Evolutionary conservation across 2,888 invertebrate genomes (phyloP).

Genomic region (Alentia gelatinosa): DNA sequence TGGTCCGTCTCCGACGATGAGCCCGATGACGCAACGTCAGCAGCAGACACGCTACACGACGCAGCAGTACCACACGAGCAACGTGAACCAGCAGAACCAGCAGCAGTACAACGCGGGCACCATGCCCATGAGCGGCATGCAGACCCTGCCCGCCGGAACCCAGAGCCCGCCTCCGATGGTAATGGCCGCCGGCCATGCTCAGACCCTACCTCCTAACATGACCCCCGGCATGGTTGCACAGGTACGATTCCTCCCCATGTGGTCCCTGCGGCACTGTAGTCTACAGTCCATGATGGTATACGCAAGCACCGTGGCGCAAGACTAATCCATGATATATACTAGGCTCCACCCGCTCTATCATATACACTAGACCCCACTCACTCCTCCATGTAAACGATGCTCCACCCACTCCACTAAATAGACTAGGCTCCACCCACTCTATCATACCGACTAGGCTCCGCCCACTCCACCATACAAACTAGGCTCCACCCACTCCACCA

Average conservation of each 20-base stretch:
- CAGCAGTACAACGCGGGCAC: conserved; percentile 52
- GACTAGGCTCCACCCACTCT: too few relatives aligned
- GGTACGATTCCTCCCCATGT: neutral
- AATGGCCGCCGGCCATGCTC: conserved; percentile 30
- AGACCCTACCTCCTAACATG: conserved; percentile 44
- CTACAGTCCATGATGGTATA: too few relatives aligned
- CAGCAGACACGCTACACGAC: conserved; percentile 49
- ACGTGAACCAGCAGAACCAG: conserved; percentile 24
- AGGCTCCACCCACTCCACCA: too few relatives aligned
- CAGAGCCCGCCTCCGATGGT: conserved; percentile 23
- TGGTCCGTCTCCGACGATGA: neutral
- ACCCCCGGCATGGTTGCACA: conserved; percentile 29
- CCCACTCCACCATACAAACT: too few relatives aligned
- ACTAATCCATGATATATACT: too few relatives aligned
- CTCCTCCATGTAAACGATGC: too few relatives aligned
- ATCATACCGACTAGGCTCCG: too few relatives aligned
- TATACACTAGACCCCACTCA: too few relatives aligned
- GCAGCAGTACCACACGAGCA: conserved; percentile 21
- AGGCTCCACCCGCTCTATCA: too few relatives aligned
- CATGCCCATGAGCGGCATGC: conserved; percentile 40
- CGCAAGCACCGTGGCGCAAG: too few relatives aligned
- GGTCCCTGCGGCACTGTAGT: too few relatives aligned
- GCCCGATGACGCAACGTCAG: conserved; percentile 36
- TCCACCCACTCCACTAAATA: too few relatives aligned
- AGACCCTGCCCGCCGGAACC: conserved; percentile 25